Base-by-base conservation (phyloP, 2,113 vertebrate species). In the Acrocephalus arundinaceus region DNA sequence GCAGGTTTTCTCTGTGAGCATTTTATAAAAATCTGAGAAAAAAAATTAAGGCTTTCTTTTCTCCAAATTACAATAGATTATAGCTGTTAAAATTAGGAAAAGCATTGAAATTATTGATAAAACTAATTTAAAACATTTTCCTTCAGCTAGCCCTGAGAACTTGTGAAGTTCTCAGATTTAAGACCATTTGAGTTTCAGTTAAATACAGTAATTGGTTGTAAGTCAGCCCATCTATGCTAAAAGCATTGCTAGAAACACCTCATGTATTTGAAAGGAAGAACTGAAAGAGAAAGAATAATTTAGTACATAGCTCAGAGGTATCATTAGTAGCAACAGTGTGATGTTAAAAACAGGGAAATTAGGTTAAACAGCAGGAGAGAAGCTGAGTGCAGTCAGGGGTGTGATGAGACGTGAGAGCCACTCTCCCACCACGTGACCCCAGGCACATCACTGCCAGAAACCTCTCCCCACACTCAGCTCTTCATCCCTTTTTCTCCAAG, bases 211-310 rank as follows among this genome's bases (percentile, higher is more conserved):
- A 95, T 91, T 95, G 76, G 51, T 89, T 90, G 39, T 71, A 95
- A 95, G 90, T 33, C 72, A 72, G 21, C 79, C 76, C 35, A 68
- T 49, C 86, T 65, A 65, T 72, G 89, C 93, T 89, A 79, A 89
- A 82, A 94, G 70, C 91, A 73, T 82, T 85, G 93, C 93, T 95
- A 68, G 77, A 87, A 92, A 85, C 62, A 91, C 57, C 12, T 91
- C 62, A 82, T 49, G 77, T 94, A 79, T 95, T 97, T 94, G 70
- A 95, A 97, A 96, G 54, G 63, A 91, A 87, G 84, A 91, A 75
- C 22, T 72, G 89, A 89, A 95, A 97, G 81, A 96, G 84, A 89
- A 94, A 87, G 89, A 96, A 96, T 97, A 93, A 96, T 93, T 96
- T 93, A 93, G 49, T 66, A 79, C 72, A 79, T 89, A 93, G 93